Base-by-base conservation (phyloP, 2,797 vertebrate genomes). In the Pyrocephalus nanus region DNA sequence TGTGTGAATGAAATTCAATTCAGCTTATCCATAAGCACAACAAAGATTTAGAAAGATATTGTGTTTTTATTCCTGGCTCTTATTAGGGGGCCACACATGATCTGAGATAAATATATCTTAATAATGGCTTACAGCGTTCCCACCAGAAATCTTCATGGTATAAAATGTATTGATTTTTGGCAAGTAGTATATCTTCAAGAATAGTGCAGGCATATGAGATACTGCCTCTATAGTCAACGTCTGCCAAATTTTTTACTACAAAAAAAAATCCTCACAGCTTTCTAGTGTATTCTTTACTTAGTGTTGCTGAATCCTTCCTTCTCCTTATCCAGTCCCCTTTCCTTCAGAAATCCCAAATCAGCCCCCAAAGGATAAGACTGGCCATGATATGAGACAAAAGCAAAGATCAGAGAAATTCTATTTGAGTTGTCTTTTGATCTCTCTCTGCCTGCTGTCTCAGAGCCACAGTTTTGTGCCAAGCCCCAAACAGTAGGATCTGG, bases 21-120 rank as follows among this genome's bases (percentile, higher is more conserved):
- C 77, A 89, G 42, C 61, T 88, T 88, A 93, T 61, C 48, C 29
- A 40, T 53, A 90, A 90, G 79, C 50, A 85, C 25, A 71, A 82
- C 34, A 77, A 71, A 82, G 74, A 67, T 80, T 92, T 71, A 70
- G 66, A 81, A 94, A 75, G 62, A 92, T 53, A 90, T 6, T 19
- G 12, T n/a, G 23, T 21, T 50, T 90, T 86, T 50, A 82, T 86
- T 96, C 69, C 53, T 95, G 90, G 65, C 50, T 85, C 27, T 82
- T 93, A 77, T 91, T 92, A 95, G 53, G 62, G 2, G 71, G 83
- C 90, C 96, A 96, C 88, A 93, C 71, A 93, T 62, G 64, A 88
- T 76, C 40, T 58, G 64, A 85, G 82, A 81, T 58, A 96, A 92
- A 95, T 74, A 74, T 62, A 82, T 85, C 69, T 78, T 71, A 93